Evolutionary conservation across 2,888 invertebrate species (phyloP).

Genomic region (Cybosia mesomella): DNA sequence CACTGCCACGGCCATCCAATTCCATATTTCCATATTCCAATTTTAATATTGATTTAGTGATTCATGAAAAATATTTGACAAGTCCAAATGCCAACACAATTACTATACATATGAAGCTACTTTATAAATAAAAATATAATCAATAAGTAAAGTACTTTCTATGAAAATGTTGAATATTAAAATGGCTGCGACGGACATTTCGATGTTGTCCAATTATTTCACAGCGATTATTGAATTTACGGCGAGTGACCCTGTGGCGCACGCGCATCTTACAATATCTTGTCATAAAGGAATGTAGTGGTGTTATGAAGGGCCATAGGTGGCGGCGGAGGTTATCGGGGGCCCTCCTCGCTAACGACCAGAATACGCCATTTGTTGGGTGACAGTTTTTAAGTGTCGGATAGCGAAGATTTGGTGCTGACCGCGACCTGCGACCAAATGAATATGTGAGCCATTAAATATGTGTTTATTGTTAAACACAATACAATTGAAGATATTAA

Average conservation of each 20-base stretch:
- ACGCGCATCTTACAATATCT: slow-evolving; percentile 11
- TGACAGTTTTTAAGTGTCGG: slow-evolving; percentile 14
- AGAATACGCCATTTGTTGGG: slow-evolving; percentile 12
- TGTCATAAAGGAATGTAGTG: slow-evolving; percentile 43
- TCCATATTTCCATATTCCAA: slow-evolving; percentile 3
- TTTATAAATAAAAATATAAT: slow-evolving; percentile 13
- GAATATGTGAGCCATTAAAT: slow-evolving; percentile 9
- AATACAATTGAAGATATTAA: slow-evolving; percentile 10
- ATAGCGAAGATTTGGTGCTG: slow-evolving; percentile 4
- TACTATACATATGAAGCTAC: slow-evolving; percentile 15
- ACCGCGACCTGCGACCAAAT: slow-evolving; percentile 5
- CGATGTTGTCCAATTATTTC: slow-evolving; percentile 33
- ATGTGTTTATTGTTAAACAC: slow-evolving; percentile 6
- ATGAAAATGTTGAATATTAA: slow-evolving; percentile 19
- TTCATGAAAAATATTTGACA: slow-evolving; percentile 5
- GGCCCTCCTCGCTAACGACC: neutral
- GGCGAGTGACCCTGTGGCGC: slow-evolving; percentile 39
- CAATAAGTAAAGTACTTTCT: slow-evolving; percentile 18
- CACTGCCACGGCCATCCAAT: neutral
- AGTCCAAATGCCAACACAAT: slow-evolving; percentile 8
- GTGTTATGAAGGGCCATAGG: slow-evolving; percentile 33
- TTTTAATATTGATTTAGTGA: slow-evolving; percentile 15
- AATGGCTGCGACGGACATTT: slow-evolving; percentile 6
- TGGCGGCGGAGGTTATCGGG: slow-evolving; percentile 18
- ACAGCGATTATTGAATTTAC: slow-evolving; percentile 45